These are phyloP conservation scores for Sorex maritimensis DNA, from an alignment of 2,797 vertebrate species.

Conservation along the genomic window DNA sequence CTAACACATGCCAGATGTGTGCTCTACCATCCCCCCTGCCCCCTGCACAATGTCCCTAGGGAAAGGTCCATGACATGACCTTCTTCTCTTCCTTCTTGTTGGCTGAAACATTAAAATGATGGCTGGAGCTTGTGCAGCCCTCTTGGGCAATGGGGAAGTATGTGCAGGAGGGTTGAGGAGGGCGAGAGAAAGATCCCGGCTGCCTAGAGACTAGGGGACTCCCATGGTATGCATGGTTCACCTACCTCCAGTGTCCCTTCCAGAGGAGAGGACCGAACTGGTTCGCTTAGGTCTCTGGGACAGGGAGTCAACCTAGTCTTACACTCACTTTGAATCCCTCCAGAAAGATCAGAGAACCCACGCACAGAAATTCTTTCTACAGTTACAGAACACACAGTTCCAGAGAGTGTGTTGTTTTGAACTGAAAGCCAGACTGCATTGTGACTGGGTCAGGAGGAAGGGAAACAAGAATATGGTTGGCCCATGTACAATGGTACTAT, in stretches of 20 bases:
- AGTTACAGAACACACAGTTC: background rate
- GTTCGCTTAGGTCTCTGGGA: background rate
- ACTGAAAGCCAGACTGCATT: background rate
- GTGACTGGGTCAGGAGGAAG: no score
- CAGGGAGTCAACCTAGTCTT: background rate
- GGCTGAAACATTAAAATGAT: background rate
- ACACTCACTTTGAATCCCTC: background rate
- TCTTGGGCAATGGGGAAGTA: background rate
- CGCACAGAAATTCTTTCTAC: background rate
- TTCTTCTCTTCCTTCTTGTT: conserved; percentile 1
- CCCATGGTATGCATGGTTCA: background rate
- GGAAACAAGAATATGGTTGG: no score
- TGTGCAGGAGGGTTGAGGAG: background rate
- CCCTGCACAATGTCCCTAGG: background rate
- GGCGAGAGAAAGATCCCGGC: background rate
- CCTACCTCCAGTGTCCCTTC: background rate
- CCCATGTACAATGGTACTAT: no score
- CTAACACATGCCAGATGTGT: no score
- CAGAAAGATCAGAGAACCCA: background rate
- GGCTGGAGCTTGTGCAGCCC: background rate
- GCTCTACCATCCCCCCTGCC: no score
- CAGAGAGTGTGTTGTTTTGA: background rate
- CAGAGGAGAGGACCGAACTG: background rate
- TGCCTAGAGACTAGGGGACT: background rate
- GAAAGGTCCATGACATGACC: background rate